A percentile compares a stretch with the other conserved stretches of the same genome.
These are phyloP conservation scores for Chinchilla lanigera DNA, from an alignment of 2,113 vertebrate species.

Conservation along the genomic window DNA sequence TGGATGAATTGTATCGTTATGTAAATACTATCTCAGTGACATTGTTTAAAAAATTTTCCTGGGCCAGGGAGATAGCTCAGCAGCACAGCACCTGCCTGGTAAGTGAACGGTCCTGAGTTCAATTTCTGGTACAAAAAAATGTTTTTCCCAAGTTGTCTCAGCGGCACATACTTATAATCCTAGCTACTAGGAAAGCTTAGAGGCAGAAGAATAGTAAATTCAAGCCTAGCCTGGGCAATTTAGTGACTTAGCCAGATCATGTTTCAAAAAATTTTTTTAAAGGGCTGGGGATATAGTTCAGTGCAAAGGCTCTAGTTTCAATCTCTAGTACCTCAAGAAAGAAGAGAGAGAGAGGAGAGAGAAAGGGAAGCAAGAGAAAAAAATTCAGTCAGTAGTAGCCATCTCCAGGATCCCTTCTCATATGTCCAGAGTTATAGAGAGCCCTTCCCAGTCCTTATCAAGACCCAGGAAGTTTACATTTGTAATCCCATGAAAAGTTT, in stretches of 20 bases:
- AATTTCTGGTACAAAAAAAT: no score
- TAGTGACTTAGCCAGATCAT: not conserved
- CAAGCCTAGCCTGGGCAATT: not conserved
- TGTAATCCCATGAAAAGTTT: no score
- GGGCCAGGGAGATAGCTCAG: no score
- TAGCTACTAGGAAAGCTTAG: not conserved
- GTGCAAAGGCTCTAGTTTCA: not conserved
- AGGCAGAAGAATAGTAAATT: not conserved
- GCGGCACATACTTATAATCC: not conserved
- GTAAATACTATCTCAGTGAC: not conserved
- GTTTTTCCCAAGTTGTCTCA: not conserved
- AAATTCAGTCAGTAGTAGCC: not conserved
- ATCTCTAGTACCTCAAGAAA: not conserved
- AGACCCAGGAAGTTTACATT: no score
- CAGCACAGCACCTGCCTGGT: no score
- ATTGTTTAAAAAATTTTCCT: not conserved
- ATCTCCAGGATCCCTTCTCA: not conserved
- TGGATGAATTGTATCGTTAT: not conserved
- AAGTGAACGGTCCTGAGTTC: no score
- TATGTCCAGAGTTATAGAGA: not conserved
- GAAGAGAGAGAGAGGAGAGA: not conserved
- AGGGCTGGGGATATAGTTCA: not conserved
- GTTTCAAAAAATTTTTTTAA: not conserved
- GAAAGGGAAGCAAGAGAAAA: not conserved
- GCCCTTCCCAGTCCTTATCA: no score